These are phyloP conservation scores for Timema podura DNA, from an alignment of 2,888 invertebrate genomes.

Conservation along the genomic window DNA sequence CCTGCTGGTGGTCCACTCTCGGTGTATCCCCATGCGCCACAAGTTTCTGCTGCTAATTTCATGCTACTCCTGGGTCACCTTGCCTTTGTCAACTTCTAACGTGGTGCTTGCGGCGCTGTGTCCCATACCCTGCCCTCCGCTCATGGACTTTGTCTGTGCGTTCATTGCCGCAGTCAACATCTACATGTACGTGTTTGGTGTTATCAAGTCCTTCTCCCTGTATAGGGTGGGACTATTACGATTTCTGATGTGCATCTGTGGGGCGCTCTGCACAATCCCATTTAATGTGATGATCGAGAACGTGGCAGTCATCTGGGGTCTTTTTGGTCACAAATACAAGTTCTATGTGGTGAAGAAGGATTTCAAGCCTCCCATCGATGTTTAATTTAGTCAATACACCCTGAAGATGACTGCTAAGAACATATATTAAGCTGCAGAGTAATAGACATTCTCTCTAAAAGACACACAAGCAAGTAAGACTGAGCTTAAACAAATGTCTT, in stretches of 20 bases:
- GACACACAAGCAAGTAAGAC: too few species aligned
- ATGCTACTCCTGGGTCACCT: conserved; percentile 93
- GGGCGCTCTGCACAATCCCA: conserved; percentile 86
- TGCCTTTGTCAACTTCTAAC: conserved; percentile 90
- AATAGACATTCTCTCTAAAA: too few species aligned
- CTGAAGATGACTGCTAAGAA: background rate
- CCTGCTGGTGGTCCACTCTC: conserved; percentile 81
- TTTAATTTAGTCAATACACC: conserved; percentile 42
- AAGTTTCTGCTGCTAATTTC: conserved; percentile 81
- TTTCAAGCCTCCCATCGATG: conserved; percentile 63
- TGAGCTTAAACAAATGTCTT: too few species aligned
- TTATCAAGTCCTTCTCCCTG: conserved; percentile 91
- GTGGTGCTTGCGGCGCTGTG: conserved; percentile 77
- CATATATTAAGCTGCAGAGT: background rate
- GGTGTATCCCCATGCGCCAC: conserved; percentile 70
- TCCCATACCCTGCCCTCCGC: conserved; percentile 80
- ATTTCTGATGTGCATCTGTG: conserved; percentile 75
- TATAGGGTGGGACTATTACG: conserved; percentile 77
- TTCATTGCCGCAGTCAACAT: conserved; percentile 92
- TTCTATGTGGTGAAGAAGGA: conserved; percentile 97
- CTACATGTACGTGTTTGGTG: conserved; percentile 97
- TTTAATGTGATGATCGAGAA: conserved; percentile 93
- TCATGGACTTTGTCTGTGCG: conserved; percentile 81
- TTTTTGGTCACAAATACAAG: conserved; percentile 91
- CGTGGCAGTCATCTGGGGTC: conserved; percentile 90